Evolutionary conservation across 2,797 vertebrate genomes (phyloP).

Genomic region (Anableps anableps): DNA sequence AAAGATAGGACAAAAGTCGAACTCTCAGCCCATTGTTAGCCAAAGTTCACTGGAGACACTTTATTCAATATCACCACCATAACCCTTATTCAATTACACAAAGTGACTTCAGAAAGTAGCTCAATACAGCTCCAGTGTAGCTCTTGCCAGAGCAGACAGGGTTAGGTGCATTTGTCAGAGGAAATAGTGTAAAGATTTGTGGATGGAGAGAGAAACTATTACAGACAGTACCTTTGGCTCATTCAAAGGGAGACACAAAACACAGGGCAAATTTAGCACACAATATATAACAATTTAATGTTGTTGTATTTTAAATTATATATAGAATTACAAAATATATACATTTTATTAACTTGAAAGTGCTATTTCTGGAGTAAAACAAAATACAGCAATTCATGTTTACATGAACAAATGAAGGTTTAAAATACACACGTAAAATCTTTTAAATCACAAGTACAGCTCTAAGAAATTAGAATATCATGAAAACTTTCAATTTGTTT

Average conservation of each 20-base stretch:
- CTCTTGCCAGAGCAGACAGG: constrained; percentile 52
- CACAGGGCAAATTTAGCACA: constrained; percentile 8
- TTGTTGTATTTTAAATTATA: too few species aligned
- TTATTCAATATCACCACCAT: constrained; percentile 33
- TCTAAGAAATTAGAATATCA: too few species aligned
- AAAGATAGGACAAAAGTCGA: not conserved
- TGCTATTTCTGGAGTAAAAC: too few species aligned
- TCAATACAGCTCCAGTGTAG: constrained; percentile 38
- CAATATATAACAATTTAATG: not conserved
- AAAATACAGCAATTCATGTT: too few species aligned
- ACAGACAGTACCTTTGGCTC: constrained; percentile 12
- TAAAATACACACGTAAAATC: too few species aligned
- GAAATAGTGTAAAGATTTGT: constrained; percentile 36
- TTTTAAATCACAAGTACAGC: too few species aligned
- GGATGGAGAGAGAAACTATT: constrained; percentile 11
- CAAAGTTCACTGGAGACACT: constrained; percentile 23
- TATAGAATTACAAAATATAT: too few species aligned
- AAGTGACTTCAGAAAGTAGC: constrained; percentile 50
- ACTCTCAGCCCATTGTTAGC: constrained; percentile 14
- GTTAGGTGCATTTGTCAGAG: constrained; percentile 64
- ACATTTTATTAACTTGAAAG: too few species aligned
- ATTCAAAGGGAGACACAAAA: constrained; percentile 1
- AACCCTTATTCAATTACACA: constrained; percentile 57
- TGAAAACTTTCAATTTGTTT: too few species aligned
- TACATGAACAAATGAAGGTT: too few species aligned